phyloP scores from a whole-genome alignment of 2,797 vertebrate genomes.

The Eleutherodactylus coqui region DNA sequence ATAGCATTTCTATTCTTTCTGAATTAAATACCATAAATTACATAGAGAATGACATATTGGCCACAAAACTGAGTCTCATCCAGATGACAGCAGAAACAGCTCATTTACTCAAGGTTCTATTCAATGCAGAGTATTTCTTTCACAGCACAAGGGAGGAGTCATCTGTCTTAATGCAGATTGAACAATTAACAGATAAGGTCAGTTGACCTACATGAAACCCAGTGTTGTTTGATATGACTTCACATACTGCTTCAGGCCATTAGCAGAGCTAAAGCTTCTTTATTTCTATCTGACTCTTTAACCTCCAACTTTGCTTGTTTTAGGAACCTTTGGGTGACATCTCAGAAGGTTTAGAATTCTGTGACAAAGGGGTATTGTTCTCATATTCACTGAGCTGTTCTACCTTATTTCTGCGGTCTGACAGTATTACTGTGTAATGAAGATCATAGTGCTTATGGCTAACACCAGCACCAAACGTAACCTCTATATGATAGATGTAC shows the following conservation, averaged over 20 bases:
- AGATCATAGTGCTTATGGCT: background rate
- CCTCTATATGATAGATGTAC: too few relatives aligned
- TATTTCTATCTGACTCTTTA: slow-evolving; percentile 28
- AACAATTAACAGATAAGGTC: slow-evolving; percentile 61
- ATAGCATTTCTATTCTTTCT: background rate
- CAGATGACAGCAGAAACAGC: slow-evolving; percentile 31
- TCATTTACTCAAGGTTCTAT: slow-evolving; percentile 36
- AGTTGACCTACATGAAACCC: slow-evolving; percentile 61
- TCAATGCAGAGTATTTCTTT: slow-evolving; percentile 32
- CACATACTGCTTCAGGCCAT: slow-evolving; percentile 56
- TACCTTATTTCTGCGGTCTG: background rate
- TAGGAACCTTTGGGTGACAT: slow-evolving; percentile 25
- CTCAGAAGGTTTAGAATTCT: slow-evolving; percentile 18
- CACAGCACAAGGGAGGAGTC: slow-evolving; percentile 38
- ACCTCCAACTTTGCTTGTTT: slow-evolving; percentile 16
- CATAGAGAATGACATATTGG: slow-evolving; percentile 26
- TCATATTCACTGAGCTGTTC: background rate
- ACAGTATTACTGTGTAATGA: background rate
- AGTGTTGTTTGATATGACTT: slow-evolving; percentile 51
- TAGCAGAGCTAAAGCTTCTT: slow-evolving; percentile 28
- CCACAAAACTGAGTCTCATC: slow-evolving; percentile 26
- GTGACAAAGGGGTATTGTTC: slow-evolving; percentile 21
- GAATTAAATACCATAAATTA: background rate
- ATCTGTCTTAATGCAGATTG: slow-evolving; percentile 22
- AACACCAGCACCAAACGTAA: too few relatives aligned